Conservation (phyloP, 2,888 invertebrate species). For the Chaitophorus viminalis region DNA sequence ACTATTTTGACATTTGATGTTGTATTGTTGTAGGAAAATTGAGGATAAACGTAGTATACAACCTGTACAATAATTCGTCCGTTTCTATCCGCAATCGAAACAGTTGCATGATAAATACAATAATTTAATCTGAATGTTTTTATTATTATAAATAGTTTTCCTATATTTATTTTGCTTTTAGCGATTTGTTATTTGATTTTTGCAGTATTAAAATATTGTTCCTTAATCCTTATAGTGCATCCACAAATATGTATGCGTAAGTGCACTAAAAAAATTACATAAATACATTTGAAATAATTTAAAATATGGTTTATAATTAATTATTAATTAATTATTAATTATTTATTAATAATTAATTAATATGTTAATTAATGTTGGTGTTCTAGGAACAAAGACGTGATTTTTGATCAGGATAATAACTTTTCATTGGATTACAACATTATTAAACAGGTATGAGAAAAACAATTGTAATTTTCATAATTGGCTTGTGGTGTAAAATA, state of each 20-base stretch:
- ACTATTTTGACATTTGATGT: background rate
- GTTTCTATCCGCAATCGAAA: background rate
- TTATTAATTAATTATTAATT: too few relatives aligned
- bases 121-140: too few relatives aligned
- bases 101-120: background rate
- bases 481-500: too few relatives aligned
- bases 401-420: constrained; percentile 33
- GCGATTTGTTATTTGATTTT: too few relatives aligned
- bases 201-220: background rate
- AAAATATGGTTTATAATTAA: too few relatives aligned
- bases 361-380: background rate
- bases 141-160: too few relatives aligned
- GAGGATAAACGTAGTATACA: background rate
- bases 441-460: constrained; percentile 43
- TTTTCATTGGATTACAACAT: constrained; percentile 27
- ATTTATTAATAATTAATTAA: background rate
- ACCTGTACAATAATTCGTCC: background rate
- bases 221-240: background rate
- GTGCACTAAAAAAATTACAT: background rate
- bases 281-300: too few relatives aligned
- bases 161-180: too few relatives aligned
- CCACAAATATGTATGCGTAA: background rate
- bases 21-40: background rate
- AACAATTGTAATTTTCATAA: too few relatives aligned
- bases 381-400: constrained; percentile 51